phyloP scores from a whole-genome alignment of 1,140 invertebrate genomes.

The Bombus superbus region DNA sequence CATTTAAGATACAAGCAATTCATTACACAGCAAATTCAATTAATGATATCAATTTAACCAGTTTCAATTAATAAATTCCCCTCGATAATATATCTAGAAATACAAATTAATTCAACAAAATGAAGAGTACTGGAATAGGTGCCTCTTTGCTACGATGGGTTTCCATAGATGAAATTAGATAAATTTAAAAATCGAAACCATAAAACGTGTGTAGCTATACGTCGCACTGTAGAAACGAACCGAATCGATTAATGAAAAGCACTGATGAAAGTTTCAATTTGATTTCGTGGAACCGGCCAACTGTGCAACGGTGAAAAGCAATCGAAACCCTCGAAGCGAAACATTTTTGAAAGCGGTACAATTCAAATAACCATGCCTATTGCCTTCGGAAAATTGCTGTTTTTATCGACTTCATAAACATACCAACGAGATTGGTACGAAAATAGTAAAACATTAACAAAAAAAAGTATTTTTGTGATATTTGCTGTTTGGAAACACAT shows the following conservation, averaged over 20 bases:
- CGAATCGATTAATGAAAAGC: slow-evolving; percentile 35
- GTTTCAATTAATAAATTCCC: neutral
- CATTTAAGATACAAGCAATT: neutral
- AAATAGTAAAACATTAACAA: too few species aligned
- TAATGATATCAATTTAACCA: neutral
- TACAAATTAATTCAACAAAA: neutral
- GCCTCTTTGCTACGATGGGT: neutral
- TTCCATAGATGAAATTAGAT: neutral
- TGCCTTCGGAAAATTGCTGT: neutral
- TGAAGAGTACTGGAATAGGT: neutral
- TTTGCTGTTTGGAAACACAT: too few species aligned
- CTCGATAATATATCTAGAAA: neutral
- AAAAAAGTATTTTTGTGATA: too few species aligned
- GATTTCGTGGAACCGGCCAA: neutral
- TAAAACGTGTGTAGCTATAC: neutral
- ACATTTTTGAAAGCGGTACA: neutral
- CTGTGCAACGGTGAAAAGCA: slow-evolving; percentile 1
- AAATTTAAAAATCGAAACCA: slow-evolving; percentile 18
- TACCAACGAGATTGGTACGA: too few species aligned
- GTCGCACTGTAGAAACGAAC: neutral
- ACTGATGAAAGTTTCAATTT: slow-evolving; percentile 33
- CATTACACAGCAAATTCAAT: too few species aligned
- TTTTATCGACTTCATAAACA: neutral
- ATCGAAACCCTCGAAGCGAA: slow-evolving; percentile 10
- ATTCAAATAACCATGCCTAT: neutral